These are phyloP conservation scores for Mycetomoellerius zeteki DNA, from an alignment of 1,140 invertebrate genomes.

Conservation along the genomic window DNA sequence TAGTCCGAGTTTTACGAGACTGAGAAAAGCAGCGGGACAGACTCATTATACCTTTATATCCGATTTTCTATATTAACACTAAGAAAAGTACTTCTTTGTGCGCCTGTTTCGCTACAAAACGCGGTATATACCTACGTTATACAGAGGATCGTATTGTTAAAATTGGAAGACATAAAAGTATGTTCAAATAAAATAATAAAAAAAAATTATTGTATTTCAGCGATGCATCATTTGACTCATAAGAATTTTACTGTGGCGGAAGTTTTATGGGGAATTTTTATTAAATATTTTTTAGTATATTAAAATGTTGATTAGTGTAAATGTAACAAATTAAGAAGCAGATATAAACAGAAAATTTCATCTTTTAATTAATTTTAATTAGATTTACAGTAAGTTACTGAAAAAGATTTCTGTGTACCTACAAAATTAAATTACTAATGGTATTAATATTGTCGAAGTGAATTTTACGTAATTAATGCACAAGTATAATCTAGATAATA, in stretches of 20 bases:
- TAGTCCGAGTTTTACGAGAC: background rate
- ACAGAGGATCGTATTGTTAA: background rate
- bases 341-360: background rate
- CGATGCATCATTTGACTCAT: background rate
- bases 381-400: background rate
- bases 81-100: conserved; percentile 10
- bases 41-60: background rate
- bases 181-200: background rate
- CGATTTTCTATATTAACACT: conserved; percentile 27
- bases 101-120: background rate
- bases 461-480: conserved; percentile 3
- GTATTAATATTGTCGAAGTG: background rate
- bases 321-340: background rate
- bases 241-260: background rate
- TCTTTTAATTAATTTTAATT: conserved; percentile 14
- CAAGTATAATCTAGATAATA: background rate
- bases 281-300: background rate
- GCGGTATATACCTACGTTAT: background rate
- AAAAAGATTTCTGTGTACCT: background rate
- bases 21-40: background rate
- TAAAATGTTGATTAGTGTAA: background rate
- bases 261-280: background rate
- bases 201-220: background rate
- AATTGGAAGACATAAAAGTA: conserved; percentile 15
- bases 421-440: background rate